Base-by-base conservation (phyloP, 2,797 vertebrate genomes). In the Poeciliopsis infans region DNA sequence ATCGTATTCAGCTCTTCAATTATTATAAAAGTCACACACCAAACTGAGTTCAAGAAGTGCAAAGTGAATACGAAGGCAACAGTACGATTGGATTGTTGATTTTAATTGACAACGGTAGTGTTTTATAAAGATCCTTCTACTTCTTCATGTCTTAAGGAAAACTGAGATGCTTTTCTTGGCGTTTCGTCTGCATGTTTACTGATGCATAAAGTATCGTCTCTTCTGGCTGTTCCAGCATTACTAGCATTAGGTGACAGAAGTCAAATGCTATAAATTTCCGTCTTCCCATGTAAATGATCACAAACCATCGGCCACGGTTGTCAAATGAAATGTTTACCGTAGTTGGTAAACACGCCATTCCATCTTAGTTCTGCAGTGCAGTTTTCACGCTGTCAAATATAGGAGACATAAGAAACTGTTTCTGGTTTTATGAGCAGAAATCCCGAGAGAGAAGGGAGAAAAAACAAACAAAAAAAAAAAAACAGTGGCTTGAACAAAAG, bases 291-390 rank as follows among this genome's bases (percentile, higher is more conserved):
- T 92, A 89, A 90, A 84, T 90, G 81, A 90, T 93, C 86, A 79
- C 83, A 79, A 79, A 72, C 78, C 88, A 89, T 91, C 90, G 88
- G 87, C 77, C 59, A 46, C 72, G 41, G 83, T 89, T 91, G 89
- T 90, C 86, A 88, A 90, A 88, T 91, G 85, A 89, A 93, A 90
- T 31, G 43, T 90, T 85, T 82, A 85, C 87, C 78, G 78, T 82
- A 85, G 84, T 82, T 86, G 86, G 89, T 89, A 89, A 93, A 91
- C 91, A 91, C 82, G 72, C 71, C 83, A 57, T 86, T 92, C 89
- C 85, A 85, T 92, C 87, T 88, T 85, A 76, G 55, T 81, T 82
- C 84, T 47, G 86, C 86, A 46, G 72, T 73, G 73, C 73, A 77
- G 86, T 83, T 88, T 84, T 84, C 78, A 78, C 49, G 6, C 86